Evolutionary conservation across 92 coral and sea anemone genomes (phyloP).

Genomic region (Epizoanthus illoricatus): DNA sequence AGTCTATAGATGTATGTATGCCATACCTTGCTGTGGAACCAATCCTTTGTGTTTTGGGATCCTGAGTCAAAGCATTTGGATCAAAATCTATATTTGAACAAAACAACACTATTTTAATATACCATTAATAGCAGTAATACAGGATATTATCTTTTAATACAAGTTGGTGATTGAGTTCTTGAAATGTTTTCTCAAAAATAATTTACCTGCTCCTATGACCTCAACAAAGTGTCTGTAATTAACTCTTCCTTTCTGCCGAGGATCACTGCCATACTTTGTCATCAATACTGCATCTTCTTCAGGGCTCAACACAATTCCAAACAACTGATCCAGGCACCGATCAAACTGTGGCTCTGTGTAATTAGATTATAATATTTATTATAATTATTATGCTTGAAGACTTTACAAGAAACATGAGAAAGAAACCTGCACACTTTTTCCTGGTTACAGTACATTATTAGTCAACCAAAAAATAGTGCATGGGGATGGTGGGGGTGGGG

Average conservation of each 20-base stretch:
- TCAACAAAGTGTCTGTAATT: slow-evolving; percentile 88
- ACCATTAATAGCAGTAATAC: no score
- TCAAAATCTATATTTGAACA: slow-evolving; percentile 64
- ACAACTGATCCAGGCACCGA: slow-evolving; percentile 94
- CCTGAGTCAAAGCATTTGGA: slow-evolving; percentile 70
- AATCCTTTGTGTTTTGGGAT: slow-evolving; percentile 85
- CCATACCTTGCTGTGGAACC: slow-evolving; percentile 88
- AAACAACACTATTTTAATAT: background rate
- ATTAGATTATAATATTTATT: background rate
- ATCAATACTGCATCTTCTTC: slow-evolving; percentile 74
- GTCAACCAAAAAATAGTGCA: background rate
- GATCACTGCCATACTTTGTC: slow-evolving; percentile 89
- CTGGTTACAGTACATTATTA: background rate
- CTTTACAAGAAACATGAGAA: no score
- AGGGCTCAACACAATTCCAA: slow-evolving; percentile 82
- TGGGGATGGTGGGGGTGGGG: no score
- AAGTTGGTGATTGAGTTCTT: no score
- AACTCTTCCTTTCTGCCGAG: slow-evolving; percentile 91
- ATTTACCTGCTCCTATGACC: slow-evolving; percentile 86
- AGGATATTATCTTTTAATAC: no score
- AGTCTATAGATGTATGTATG: background rate
- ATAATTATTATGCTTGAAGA: background rate
- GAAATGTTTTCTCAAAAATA: background rate
- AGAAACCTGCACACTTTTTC: no score
- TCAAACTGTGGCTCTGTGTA: slow-evolving; percentile 92